Conservation (phyloP, 2,113 vertebrate species). For the Gnathonemus longibarbis region DNA sequence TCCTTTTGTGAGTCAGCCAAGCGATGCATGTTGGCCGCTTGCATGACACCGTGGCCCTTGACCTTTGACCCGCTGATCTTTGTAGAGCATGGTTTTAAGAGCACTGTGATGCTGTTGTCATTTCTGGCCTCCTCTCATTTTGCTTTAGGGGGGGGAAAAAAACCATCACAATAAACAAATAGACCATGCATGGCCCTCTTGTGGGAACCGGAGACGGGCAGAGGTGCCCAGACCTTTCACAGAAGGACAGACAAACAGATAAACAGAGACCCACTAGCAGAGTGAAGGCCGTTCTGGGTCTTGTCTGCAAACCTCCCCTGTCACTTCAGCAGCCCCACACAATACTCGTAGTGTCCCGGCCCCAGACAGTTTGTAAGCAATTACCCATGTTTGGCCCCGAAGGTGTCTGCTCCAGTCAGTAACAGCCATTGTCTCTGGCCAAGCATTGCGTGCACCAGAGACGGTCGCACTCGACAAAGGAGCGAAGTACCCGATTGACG, state of each 20-base stretch:
- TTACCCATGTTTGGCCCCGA: slow-evolving; percentile 66
- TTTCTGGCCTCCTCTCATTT: neutral
- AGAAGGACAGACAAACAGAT: slow-evolving; percentile 5
- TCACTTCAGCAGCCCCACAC: slow-evolving; percentile 38
- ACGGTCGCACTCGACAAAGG: slow-evolving; percentile 50
- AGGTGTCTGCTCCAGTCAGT: slow-evolving; percentile 67
- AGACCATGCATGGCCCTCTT: neutral
- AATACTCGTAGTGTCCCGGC: slow-evolving; percentile 60
- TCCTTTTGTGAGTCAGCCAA: slow-evolving; percentile 2
- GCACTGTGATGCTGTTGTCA: neutral
- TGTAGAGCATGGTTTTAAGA: neutral
- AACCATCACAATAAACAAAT: neutral
- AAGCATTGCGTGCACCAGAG: slow-evolving; percentile 55
- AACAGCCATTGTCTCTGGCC: slow-evolving; percentile 58
- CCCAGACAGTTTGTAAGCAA: slow-evolving; percentile 73
- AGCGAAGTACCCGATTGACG: slow-evolving; percentile 65
- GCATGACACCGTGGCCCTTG: neutral
- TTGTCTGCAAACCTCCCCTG: slow-evolving; percentile 41
- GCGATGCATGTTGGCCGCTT: neutral
- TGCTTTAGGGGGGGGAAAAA: neutral
- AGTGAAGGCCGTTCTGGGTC: slow-evolving; percentile 40
- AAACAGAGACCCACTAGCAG: slow-evolving; percentile 6
- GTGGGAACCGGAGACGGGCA: neutral
- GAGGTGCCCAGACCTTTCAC: neutral
- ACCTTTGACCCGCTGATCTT: neutral